Evolutionary conservation across 2,888 invertebrate genomes (phyloP).

Genomic region (Trilocha varians): DNA sequence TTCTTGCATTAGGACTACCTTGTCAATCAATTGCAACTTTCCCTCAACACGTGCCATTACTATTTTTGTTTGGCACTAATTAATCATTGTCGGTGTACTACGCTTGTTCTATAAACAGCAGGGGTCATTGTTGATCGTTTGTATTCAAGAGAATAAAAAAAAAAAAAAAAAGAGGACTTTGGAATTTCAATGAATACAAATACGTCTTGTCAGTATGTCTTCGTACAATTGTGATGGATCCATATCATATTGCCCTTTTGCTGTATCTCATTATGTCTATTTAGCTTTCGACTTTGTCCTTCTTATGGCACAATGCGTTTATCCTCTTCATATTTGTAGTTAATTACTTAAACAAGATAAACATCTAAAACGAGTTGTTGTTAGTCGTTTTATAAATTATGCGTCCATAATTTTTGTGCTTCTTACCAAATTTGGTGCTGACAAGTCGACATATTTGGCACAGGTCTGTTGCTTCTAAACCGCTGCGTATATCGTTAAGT

Average conservation of each 20-base stretch:
- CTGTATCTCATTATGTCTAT: slow-evolving; percentile 25
- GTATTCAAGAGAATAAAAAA: no score
- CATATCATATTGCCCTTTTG: slow-evolving; percentile 28
- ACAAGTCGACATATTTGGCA: slow-evolving; percentile 53
- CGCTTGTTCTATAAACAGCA: slow-evolving; percentile 30
- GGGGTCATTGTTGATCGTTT: slow-evolving; percentile 34
- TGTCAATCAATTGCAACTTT: slow-evolving; percentile 23
- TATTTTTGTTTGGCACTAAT: slow-evolving; percentile 25
- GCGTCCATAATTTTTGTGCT: slow-evolving; percentile 26
- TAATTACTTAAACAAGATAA: background rate
- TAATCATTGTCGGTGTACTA: slow-evolving; percentile 21
- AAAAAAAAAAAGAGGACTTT: no score
- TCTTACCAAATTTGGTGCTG: slow-evolving; percentile 30
- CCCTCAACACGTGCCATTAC: slow-evolving; percentile 24
- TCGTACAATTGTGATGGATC: slow-evolving; percentile 39
- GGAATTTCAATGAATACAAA: slow-evolving; percentile 23
- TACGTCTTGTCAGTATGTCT: slow-evolving; percentile 28
- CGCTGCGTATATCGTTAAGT: slow-evolving; percentile 19
- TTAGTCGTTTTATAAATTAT: background rate
- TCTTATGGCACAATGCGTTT: slow-evolving; percentile 6
- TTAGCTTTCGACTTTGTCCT: slow-evolving; percentile 30
- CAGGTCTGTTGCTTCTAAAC: slow-evolving; percentile 14
- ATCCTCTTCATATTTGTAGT: slow-evolving; percentile 1
- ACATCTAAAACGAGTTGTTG: background rate
- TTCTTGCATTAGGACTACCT: no score